Evolutionary conservation across 2,888 invertebrate genomes (phyloP).

Genomic region (Aphidius colemani): DNA sequence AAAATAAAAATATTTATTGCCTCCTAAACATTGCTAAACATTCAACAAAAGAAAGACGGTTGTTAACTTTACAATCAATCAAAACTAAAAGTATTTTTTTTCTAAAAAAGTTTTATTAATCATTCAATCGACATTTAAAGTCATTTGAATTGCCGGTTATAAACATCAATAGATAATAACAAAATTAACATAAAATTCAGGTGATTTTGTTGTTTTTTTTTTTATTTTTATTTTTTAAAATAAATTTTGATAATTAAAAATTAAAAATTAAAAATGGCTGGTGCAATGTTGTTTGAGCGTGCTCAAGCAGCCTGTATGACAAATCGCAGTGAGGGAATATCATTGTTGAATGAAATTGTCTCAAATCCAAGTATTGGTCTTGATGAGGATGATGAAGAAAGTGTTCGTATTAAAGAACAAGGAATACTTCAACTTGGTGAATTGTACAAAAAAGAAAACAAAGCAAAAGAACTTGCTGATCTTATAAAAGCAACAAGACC

Average conservation of each 20-base stretch:
- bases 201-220: conserved; percentile 2
- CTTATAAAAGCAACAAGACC: conserved; percentile 95
- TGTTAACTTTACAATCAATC: too few species aligned
- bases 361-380: conserved; percentile 77
- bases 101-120: too few species aligned
- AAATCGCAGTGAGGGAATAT: conserved; percentile 76
- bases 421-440: conserved; percentile 91
- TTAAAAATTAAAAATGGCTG: conserved; percentile 70
- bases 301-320: conserved; percentile 77
- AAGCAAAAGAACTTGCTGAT: conserved; percentile 89
- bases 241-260: not conserved
- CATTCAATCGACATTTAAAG: too few species aligned
- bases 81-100: too few species aligned
- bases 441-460: conserved; percentile 89
- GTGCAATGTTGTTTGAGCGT: conserved; percentile 88
- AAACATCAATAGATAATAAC: not conserved
- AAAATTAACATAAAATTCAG: not conserved
- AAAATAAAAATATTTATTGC: too few species aligned
- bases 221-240: too few species aligned
- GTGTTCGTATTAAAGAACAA: conserved; percentile 89
- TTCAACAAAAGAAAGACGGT: too few species aligned
- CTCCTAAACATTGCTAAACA: too few species aligned
- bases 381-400: conserved; percentile 85
- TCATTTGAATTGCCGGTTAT: too few species aligned
- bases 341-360: conserved; percentile 76